These are phyloP conservation scores for Himantopus leucocephalus DNA, from an alignment of 2,113 vertebrate species.

Conservation along the genomic window DNA sequence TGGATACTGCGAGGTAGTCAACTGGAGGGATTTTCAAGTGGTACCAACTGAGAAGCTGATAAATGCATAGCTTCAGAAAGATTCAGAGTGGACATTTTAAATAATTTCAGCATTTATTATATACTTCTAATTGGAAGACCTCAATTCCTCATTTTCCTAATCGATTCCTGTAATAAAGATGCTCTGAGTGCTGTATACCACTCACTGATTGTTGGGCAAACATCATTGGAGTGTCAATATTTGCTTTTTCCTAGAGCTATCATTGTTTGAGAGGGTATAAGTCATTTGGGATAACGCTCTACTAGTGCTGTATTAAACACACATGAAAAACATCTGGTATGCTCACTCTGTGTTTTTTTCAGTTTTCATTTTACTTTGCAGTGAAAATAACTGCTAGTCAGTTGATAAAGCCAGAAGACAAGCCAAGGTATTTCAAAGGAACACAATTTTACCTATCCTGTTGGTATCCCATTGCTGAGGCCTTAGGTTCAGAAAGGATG, in stretches of 20 bases:
- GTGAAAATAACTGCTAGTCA: neutral
- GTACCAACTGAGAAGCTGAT: neutral
- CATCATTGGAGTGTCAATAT: constrained; percentile 72
- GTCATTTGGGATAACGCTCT: constrained; percentile 41
- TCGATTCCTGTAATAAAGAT: constrained; percentile 68
- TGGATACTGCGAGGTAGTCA: neutral
- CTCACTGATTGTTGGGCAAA: constrained; percentile 69
- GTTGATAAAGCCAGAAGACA: neutral
- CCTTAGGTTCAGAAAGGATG: neutral
- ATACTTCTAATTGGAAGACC: constrained; percentile 56
- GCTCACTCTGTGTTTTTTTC: neutral
- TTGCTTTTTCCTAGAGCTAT: constrained; percentile 67
- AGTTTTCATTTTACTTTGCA: neutral
- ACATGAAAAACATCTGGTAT: neutral
- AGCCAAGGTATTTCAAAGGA: neutral
- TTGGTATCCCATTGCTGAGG: neutral
- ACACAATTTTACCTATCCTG: neutral
- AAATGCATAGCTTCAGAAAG: constrained; percentile 36
- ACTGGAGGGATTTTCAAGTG: neutral
- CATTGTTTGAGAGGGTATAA: constrained; percentile 47
- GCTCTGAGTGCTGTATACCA: constrained; percentile 40
- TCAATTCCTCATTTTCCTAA: constrained; percentile 70
- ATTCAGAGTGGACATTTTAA: neutral
- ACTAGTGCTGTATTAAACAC: constrained; percentile 38
- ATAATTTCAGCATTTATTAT: constrained; percentile 51